Evolutionary conservation across 2,113 vertebrate genomes (phyloP), one percentile per base, ranked within the genome.

Genomic region (Platysternon megacephalum): DNA sequence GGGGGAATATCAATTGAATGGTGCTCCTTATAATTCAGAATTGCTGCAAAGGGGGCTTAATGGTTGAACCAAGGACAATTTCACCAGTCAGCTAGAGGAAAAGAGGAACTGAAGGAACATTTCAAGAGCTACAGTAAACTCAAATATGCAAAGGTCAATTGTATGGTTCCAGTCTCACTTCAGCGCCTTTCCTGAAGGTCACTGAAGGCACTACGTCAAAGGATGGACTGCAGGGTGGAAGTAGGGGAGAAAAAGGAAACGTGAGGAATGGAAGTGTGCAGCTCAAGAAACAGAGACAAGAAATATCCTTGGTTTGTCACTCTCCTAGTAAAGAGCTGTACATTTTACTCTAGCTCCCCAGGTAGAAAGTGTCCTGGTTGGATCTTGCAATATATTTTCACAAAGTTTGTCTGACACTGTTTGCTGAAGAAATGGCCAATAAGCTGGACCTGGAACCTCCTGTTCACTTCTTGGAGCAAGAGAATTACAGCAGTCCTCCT

Each of bases 221-320:
- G 42, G 53, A 29, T 4, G 12, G 56, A 55, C 4, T 22, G 26
- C 17, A 51, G 79, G 1, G 5, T 4, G 0, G 0, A 72, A 58
- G n/a, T 2, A 82, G 65, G 6, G 44, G 35, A 85, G 42, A 17
- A 82, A 53, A 78, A 3, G 0, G 65, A 65, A 90, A 2, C 0
- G 0, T 52, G 14, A 2, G 1, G 4, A 1, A 1, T 28, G 58
- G 83, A 76, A 53, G 53, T 24, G n/a, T 42, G 21, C 28, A 26
- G 8, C 0, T 0, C 51, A 0, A 0, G 72, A 44, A 29, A 56
- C 35, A 51, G 42, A 42, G 68, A 42, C 35, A 39, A 65, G 51
- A 26, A 39, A 46, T 6, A 39, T 79, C 21, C 11, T 82, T 39
- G 26, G 39, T 0, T 78, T 86, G 72, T 2, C 3, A 82, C 21